A percentile compares a stretch with the other conserved stretches of the same genome.
phyloP scores from a whole-genome alignment of 2,888 invertebrate species.

The Caenorhabditis angaria region DNA sequence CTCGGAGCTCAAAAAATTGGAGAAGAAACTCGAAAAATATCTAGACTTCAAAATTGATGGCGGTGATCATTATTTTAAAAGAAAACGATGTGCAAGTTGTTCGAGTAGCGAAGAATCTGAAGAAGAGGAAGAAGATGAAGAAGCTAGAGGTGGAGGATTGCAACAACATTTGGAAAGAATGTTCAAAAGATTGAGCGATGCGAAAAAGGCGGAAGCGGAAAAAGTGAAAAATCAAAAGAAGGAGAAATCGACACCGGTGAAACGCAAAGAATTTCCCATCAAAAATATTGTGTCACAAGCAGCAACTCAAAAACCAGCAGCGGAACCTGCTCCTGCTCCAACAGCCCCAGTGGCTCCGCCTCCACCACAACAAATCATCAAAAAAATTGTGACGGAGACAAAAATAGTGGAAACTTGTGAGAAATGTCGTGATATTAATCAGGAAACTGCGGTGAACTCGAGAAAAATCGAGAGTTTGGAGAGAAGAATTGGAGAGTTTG shows the following conservation, averaged over 20 bases:
- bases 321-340: neutral
- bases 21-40: neutral
- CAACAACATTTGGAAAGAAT: neutral
- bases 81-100: neutral
- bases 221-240: no score
- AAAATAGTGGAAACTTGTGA: neutral
- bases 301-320: neutral
- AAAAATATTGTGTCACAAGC: neutral
- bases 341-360: neutral
- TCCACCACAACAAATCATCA: neutral
- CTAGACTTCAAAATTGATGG: neutral
- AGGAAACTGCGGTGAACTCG: neutral
- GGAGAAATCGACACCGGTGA: no score
- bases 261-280: no score
- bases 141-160: neutral
- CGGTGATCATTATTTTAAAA: neutral
- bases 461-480: no score
- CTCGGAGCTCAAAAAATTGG: neutral
- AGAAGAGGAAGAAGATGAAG: neutral
- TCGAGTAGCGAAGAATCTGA: no score
- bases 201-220: neutral
- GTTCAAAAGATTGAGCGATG: neutral
- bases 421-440: neutral
- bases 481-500: neutral
- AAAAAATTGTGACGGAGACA: neutral